Base-by-base conservation (phyloP, 2,888 invertebrate genomes). In the Hypomecis punctinalis region DNA sequence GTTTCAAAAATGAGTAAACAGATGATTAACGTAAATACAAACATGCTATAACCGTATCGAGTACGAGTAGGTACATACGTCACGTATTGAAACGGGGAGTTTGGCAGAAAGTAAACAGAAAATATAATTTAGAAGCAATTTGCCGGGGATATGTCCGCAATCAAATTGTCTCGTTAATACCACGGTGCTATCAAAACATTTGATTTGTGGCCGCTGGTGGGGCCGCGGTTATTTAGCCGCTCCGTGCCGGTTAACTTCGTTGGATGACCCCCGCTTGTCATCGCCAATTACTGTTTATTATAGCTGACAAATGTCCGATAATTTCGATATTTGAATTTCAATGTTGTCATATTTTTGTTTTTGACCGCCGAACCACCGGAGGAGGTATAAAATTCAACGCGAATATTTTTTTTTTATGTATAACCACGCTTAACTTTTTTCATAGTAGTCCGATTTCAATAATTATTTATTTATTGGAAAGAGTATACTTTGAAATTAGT, bases 51-150 rank as follows among this genome's bases (percentile, higher is more conserved):
- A 71, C 40, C 53, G 65, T 45, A 57, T 35, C 51, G 48, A 59
- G 54, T 64, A 52, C 45, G 46, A 53, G 63, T 57, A 61, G 43
- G 74, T 75, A 84, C 85, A 86, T 82, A 83, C 87, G 85, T 89
- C 88, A 89, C 82, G 82, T 83, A 89, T 86, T 83, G 86, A 81
- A 82, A 82, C 82, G 82, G 89, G 89, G 91, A 89, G 90, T 91
- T 90, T 86, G 90, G 90, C 89, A 88, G 89, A 91, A 91, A 88
- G 93, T 92, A 93, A 93, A 93, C 93, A 93, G 89, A 92, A 91
- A 92, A 92, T 92, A 93, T 93, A 92, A 93, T 93, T 93, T 92
- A 91, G 90, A 90, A 93, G 92, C 93, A 93, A 93, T 93, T 93
- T 93, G 86, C 87, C 88, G 89, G 84, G 90, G 89, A 92, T 92